A percentile compares a stretch with the other conserved stretches of the same genome.
Conservation (phyloP, 2,888 invertebrate genomes). For the Megaustenia siamemsis region DNA sequence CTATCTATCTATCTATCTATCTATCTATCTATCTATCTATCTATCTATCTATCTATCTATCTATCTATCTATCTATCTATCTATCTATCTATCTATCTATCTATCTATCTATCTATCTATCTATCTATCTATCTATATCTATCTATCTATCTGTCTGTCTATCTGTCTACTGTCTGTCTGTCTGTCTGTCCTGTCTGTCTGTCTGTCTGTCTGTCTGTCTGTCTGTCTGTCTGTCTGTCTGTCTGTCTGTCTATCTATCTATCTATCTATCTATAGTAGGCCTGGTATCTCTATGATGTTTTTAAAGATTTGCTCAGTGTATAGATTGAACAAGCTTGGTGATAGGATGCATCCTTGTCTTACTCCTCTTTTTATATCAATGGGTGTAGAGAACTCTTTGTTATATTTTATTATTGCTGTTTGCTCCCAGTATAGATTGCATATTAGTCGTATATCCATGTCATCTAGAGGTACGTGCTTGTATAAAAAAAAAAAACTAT, state of each 20-base stretch:
- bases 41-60: background rate
- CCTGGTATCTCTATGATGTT: background rate
- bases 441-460: no score
- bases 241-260: conserved; percentile 13
- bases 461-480: no score
- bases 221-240: conserved; percentile 15
- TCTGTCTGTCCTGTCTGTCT: no score
- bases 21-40: background rate
- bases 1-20: background rate
- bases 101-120: background rate
- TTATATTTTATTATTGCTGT: no score
- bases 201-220: background rate
- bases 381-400: no score
- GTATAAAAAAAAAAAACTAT: no score
- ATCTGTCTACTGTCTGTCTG: no score
- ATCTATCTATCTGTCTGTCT: background rate
- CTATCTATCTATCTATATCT: background rate
- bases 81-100: background rate
- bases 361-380: no score
- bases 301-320: background rate
- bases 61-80: background rate
- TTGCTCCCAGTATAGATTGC: no score
- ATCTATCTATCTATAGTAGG: background rate
- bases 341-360: no score
- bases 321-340: background rate